Percentiles rank a stretch among this genome's conserved stretches.
phyloP scores from a whole-genome alignment of 2,888 invertebrate genomes.

The Dasypolia templi region DNA sequence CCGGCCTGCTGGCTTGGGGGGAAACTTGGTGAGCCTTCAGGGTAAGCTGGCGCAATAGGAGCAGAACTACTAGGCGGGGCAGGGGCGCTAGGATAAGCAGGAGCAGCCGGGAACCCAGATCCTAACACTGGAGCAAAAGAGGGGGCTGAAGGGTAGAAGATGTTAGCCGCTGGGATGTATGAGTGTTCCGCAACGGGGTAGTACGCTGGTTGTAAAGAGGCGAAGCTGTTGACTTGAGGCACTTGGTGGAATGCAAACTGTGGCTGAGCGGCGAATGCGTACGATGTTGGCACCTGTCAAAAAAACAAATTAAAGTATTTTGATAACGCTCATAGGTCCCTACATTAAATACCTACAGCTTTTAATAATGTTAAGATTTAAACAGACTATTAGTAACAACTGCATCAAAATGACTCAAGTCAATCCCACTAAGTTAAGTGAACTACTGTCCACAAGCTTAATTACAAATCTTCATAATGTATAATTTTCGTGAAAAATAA shows the following conservation, averaged over 20 bases:
- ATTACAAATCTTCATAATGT: background rate
- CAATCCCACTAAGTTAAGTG: too few relatives aligned
- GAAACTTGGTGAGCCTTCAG: conserved; percentile 57
- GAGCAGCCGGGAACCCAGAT: conserved; percentile 46
- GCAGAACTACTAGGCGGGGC: conserved; percentile 59
- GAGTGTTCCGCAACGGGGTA: conserved; percentile 75
- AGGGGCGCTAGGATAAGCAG: conserved; percentile 67
- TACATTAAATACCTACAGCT: background rate
- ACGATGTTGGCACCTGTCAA: conserved; percentile 77
- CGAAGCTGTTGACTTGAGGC: conserved; percentile 73
- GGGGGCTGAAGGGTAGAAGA: conserved; percentile 74
- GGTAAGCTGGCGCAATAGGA: conserved; percentile 53
- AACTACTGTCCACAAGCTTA: background rate
- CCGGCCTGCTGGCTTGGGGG: conserved; percentile 72
- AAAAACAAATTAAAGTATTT: background rate
- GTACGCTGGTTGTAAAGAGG: conserved; percentile 75
- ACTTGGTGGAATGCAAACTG: conserved; percentile 79
- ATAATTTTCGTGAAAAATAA: background rate
- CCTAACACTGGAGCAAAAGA: conserved; percentile 63
- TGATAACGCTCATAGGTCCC: background rate
- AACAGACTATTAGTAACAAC: background rate
- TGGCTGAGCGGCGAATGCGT: conserved; percentile 75
- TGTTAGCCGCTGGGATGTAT: conserved; percentile 75
- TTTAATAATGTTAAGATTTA: background rate
- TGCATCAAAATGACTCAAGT: background rate